Base-by-base conservation (phyloP, 1,140 invertebrate species). In the Diabrotica virgifera region DNA sequence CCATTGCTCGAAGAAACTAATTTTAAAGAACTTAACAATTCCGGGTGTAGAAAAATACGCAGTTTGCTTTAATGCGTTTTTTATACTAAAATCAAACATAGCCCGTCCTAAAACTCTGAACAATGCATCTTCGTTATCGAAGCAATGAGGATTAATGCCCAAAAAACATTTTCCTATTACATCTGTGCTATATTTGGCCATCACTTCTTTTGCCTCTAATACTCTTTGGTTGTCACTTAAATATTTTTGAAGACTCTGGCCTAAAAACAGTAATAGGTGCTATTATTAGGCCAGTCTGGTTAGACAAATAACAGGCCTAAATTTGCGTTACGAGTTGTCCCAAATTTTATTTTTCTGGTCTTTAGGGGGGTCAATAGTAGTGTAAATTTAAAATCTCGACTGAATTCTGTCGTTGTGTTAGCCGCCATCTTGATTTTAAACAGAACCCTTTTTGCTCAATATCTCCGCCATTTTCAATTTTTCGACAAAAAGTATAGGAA, bases 131-230 rank as follows among this genome's bases (percentile, higher is more conserved):
- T 76, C 73, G 14, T 83, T 66, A 46, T 79, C 66, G 59, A 84
- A 78, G 5, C 74, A 71, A 61, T 80, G 73, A 11, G 77, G 75
- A n/a, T 82, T 64, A 4, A 84, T 63, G 0, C 82, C 82, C 70
- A 84, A 84, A 12, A 76, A 79, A 60, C 79, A 81, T 6, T 76
- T 77, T 69, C 58, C 66, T 24, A 84, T 82, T 5, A 81, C 80
- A 67, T 85, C 82, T 4, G 81, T 83, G 0, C 82, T 80, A 68
- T 80, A 85, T 64, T 77, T 79, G 5, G 69, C 59, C 53, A 67
- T 68, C 2, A 76, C 24, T 63, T 78, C 74, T 69, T 73, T 76
- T n/a, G 64, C 36, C 51, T 78, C 74, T 6, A 69, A 52, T 6
- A 24, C n/a, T 5, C 59, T 36, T 11, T 65, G 11, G 8, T 66